These are phyloP conservation scores for Ceratoteleas bidentatus DNA, from an alignment of 1,140 invertebrate species.

Conservation along the genomic window DNA sequence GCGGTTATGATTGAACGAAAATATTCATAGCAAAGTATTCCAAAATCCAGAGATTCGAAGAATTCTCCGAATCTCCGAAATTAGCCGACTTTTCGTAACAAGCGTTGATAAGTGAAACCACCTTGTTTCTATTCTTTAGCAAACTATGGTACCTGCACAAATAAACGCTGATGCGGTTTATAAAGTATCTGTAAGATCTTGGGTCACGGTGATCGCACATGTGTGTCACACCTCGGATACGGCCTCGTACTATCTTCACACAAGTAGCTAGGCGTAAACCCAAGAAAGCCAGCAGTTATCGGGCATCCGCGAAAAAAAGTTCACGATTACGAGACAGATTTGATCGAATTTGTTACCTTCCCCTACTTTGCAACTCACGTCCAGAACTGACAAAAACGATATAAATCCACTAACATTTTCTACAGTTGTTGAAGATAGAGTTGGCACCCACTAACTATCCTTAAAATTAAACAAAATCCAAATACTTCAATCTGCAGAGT, in stretches of 20 bases:
- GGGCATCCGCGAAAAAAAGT: conserved; percentile 31
- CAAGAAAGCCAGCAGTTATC: conserved; percentile 54
- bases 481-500: too few relatives aligned
- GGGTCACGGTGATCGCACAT: conserved; percentile 77
- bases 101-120: too few relatives aligned
- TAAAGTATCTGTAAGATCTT: conserved; percentile 73
- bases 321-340: conserved; percentile 19
- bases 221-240: conserved; percentile 73
- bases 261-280: conserved; percentile 45
- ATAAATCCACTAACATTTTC: too few relatives aligned
- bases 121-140: conserved; percentile 29
- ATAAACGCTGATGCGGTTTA: conserved; percentile 53
- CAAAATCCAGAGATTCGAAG: too few relatives aligned
- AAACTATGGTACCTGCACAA: conserved; percentile 39
- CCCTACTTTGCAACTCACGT: not conserved
- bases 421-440: too few relatives aligned
- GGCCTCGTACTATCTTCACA: conserved; percentile 68
- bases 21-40: too few relatives aligned
- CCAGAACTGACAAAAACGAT: too few relatives aligned
- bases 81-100: too few relatives aligned
- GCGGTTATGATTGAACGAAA: too few relatives aligned
- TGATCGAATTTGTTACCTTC: not conserved
- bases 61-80: too few relatives aligned
- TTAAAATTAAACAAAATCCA: too few relatives aligned
- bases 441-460: too few relatives aligned